Percentiles rank a stretch among this genome's conserved stretches.
Evolutionary conservation across 1,140 invertebrate genomes (phyloP).

Genomic region (Trichoplusia ni): DNA sequence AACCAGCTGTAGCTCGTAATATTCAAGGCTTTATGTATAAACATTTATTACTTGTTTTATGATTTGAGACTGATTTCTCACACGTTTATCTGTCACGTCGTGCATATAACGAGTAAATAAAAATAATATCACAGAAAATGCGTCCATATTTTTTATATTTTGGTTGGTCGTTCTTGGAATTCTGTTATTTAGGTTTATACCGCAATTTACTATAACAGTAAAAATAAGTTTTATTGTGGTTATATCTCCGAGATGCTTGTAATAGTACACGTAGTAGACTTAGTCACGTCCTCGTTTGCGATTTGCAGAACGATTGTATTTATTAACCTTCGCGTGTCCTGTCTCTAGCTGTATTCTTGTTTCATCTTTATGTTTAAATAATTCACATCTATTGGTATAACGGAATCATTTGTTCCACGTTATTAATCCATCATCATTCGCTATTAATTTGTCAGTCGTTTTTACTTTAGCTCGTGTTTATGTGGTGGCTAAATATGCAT

Average conservation of each 20-base stretch:
- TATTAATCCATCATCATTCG: constrained; percentile 4
- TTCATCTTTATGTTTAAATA: constrained; percentile 12
- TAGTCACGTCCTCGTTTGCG: constrained; percentile 39
- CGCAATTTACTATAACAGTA: not conserved
- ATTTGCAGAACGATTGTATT: constrained; percentile 46
- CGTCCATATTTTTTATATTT: not conserved
- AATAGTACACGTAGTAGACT: constrained; percentile 35
- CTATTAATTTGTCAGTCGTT: not conserved
- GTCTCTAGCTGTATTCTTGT: constrained; percentile 19
- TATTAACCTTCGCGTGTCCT: constrained; percentile 39
- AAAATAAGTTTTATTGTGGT: constrained; percentile 34
- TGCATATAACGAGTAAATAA: not conserved
- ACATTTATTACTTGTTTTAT: not conserved
- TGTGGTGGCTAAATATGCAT: not conserved
- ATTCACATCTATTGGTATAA: not conserved
- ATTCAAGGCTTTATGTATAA: constrained; percentile 3
- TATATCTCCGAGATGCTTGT: constrained; percentile 30
- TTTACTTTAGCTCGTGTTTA: too few species aligned
- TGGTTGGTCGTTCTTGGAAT: not conserved
- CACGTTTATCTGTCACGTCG: not conserved
- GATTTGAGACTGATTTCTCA: constrained; percentile 1
- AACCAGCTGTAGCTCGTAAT: not conserved
- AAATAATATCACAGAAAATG: too few species aligned
- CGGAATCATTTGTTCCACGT: not conserved
- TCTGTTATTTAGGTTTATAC: not conserved